These are phyloP conservation scores for Cheilosia scutellata DNA, from an alignment of 2,888 invertebrate species.

Conservation along the genomic window DNA sequence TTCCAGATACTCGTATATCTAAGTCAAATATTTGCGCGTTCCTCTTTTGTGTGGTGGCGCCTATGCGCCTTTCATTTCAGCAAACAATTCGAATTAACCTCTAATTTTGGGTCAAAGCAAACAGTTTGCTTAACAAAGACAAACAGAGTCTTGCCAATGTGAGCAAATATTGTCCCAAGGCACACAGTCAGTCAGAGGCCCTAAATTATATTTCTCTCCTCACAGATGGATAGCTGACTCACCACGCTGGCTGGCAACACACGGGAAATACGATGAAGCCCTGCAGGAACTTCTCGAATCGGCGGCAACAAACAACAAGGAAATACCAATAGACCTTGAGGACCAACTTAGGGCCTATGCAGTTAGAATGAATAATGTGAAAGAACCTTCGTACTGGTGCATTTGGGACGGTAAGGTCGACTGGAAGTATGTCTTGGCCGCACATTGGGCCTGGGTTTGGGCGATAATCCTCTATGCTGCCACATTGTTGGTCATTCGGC, in stretches of 20 bases:
- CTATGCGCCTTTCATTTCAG: background rate
- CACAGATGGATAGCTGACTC: slow-evolving; percentile 83
- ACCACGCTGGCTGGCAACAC: slow-evolving; percentile 83
- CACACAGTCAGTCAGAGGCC: slow-evolving; percentile 12
- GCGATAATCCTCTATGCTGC: slow-evolving; percentile 82
- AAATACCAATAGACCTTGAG: slow-evolving; percentile 82
- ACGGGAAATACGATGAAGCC: slow-evolving; percentile 81
- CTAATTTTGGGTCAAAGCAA: slow-evolving; percentile 10
- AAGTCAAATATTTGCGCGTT: slow-evolving; percentile 13
- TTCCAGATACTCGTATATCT: background rate
- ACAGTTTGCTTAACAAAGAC: background rate
- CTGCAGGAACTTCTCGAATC: slow-evolving; percentile 82
- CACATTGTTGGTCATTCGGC: slow-evolving; percentile 83
- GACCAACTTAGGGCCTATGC: slow-evolving; percentile 80
- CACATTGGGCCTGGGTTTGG: slow-evolving; percentile 82
- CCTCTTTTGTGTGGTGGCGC: slow-evolving; percentile 4
- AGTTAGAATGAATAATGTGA: slow-evolving; percentile 71
- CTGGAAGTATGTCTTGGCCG: slow-evolving; percentile 79
- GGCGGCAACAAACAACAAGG: slow-evolving; percentile 82
- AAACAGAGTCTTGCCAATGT: background rate
- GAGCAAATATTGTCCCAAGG: slow-evolving; percentile 23
- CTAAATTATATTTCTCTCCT: background rate
- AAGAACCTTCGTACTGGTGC: slow-evolving; percentile 79
- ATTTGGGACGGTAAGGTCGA: slow-evolving; percentile 82
- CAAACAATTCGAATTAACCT: slow-evolving; percentile 18